A percentile compares a stretch with the other conserved stretches of the same genome.
phyloP scores from a whole-genome alignment of 1,140 invertebrate species.

The Augochlora pura region DNA sequence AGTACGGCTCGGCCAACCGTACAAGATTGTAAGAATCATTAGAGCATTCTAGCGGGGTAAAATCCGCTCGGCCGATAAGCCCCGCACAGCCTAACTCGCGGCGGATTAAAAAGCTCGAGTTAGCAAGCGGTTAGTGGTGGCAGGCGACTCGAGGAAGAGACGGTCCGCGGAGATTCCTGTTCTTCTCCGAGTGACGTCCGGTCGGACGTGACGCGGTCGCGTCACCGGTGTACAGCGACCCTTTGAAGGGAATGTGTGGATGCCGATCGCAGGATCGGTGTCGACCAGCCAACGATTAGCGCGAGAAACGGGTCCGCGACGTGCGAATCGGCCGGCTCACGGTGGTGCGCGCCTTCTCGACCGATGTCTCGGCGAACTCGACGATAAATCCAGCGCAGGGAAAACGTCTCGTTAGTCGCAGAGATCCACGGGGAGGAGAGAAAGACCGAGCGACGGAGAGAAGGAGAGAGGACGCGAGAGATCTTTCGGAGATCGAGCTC shows the following conservation, averaged over 20 bases:
- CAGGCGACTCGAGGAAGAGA: neutral
- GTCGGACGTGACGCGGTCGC: conserved; percentile 37
- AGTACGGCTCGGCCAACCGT: no score
- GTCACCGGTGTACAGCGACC: conserved; percentile 45
- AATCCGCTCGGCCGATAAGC: no score
- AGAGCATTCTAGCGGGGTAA: no score
- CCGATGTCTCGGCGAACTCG: conserved; percentile 36
- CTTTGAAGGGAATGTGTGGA: conserved; percentile 42
- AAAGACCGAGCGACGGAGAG: conserved; percentile 7
- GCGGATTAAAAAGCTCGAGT: no score
- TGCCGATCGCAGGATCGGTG: conserved; percentile 59
- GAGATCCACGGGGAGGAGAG: conserved; percentile 25
- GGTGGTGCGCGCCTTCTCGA: neutral
- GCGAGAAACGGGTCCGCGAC: conserved; percentile 53
- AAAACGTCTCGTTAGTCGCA: conserved; percentile 66
- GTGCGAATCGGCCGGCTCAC: conserved; percentile 51
- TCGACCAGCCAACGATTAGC: conserved; percentile 64
- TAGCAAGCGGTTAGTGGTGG: neutral
- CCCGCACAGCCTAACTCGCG: no score
- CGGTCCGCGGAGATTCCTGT: neutral
- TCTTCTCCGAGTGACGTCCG: neutral
- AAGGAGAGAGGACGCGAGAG: conserved; percentile 24
- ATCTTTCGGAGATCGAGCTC: conserved; percentile 63
- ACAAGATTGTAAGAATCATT: no score
- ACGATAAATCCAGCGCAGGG: conserved; percentile 64